These are phyloP conservation scores for Nephila pilipes DNA, from an alignment of 1,140 invertebrate species.

Conservation along the genomic window DNA sequence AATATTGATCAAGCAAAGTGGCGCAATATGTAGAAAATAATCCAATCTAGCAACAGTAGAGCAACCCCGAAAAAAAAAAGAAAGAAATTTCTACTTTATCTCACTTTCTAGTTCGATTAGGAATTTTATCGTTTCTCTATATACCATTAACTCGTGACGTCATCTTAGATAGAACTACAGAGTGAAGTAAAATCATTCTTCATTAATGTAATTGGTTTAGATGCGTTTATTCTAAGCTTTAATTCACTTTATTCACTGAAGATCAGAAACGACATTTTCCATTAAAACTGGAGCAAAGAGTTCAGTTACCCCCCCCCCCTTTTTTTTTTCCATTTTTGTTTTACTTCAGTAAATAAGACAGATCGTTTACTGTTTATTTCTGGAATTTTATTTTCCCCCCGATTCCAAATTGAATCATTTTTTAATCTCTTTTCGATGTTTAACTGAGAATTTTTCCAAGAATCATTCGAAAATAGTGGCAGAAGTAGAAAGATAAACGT, in stretches of 20 bases:
- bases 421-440: conserved; percentile 67
- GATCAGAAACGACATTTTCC: conserved; percentile 35
- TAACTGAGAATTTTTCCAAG: conserved; percentile 15
- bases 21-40: background rate
- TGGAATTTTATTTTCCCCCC: conserved; percentile 28
- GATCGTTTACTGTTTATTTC: conserved; percentile 49
- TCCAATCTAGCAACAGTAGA: background rate
- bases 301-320: background rate
- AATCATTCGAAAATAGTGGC: background rate
- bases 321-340: conserved; percentile 45
- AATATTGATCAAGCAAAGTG: too few relatives aligned
- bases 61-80: background rate
- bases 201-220: conserved; percentile 47
- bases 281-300: conserved; percentile 18
- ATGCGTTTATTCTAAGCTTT: conserved; percentile 33
- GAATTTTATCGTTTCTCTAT: conserved; percentile 30
- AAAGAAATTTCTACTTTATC: background rate
- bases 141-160: conserved; percentile 51
- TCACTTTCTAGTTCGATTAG: conserved; percentile 45
- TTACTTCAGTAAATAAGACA: conserved; percentile 16
- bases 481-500: conserved; percentile 28
- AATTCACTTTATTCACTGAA: conserved; percentile 34
- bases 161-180: background rate
- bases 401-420: conserved; percentile 70
- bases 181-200: conserved; percentile 38